phyloP scores from a whole-genome alignment of 2,888 invertebrate species.

The Osmoderma eremita region DNA sequence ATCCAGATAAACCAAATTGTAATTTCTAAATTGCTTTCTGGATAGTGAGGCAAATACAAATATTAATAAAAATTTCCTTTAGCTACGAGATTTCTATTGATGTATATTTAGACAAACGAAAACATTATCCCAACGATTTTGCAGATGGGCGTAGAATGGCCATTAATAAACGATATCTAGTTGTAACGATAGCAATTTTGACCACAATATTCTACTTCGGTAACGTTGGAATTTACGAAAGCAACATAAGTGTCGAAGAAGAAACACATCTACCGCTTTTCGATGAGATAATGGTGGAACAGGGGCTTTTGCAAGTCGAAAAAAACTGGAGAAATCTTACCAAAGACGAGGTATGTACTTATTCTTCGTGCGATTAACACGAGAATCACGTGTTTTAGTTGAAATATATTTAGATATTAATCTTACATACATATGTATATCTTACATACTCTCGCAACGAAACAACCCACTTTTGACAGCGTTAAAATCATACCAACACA shows the following conservation, averaged over 20 bases:
- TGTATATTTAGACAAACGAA: neutral
- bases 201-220: constrained; percentile 31
- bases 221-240: constrained; percentile 5
- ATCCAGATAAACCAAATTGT: no score
- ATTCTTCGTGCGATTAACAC: no score
- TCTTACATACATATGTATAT: no score
- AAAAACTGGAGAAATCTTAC: constrained; percentile 47
- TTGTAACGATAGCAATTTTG: constrained; percentile 22
- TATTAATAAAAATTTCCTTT: neutral
- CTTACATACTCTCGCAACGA: no score
- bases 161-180: constrained; percentile 66
- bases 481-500: no score
- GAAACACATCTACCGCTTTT: neutral
- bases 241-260: neutral
- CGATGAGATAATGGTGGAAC: neutral
- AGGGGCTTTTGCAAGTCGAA: neutral
- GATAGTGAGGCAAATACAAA: no score
- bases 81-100: no score
- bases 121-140: constrained; percentile 9
- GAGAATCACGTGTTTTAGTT: no score
- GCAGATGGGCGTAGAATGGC: constrained; percentile 42
- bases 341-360: constrained; percentile 41
- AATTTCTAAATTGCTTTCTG: no score
- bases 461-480: no score
- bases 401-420: no score